Evolutionary conservation across 2,797 vertebrate species (phyloP).

Genomic region (Danio albolineatus): DNA sequence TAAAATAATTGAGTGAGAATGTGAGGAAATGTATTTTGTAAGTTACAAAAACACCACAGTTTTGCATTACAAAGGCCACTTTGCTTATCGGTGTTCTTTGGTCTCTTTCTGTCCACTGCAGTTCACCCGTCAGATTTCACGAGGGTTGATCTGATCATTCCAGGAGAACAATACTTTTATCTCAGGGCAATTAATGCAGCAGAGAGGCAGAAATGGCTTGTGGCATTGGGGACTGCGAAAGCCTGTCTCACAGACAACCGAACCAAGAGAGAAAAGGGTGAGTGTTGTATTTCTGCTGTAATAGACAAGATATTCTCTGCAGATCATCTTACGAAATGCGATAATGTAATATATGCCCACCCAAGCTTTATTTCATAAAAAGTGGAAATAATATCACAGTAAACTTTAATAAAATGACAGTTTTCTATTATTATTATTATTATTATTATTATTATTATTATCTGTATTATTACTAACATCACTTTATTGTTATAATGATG

Average conservation of each 20-base stretch:
- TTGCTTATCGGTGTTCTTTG: not conserved
- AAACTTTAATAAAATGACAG: too few species aligned
- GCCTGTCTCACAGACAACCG: conserved; percentile 97
- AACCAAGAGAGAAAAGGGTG: conserved; percentile 95
- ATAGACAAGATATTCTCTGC: not conserved
- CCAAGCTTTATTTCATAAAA: too few species aligned
- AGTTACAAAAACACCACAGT: not conserved
- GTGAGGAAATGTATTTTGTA: not conserved
- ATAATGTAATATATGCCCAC: not conserved
- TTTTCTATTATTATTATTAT: too few species aligned
- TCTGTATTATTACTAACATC: too few species aligned
- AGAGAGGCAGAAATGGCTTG: conserved; percentile 97
- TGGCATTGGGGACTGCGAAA: conserved; percentile 96
- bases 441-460: too few species aligned
- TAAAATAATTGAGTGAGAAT: not conserved
- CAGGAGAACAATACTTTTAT: conserved; percentile 98
- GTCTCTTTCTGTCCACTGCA: conserved; percentile 72
- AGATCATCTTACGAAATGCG: not conserved
- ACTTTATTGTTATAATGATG: too few species aligned
- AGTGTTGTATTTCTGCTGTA: conserved; percentile 19
- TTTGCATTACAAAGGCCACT: conserved; percentile 10
- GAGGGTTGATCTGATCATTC: conserved; percentile 95
- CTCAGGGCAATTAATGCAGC: conserved; percentile 94
- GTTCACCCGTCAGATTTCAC: conserved; percentile 94
- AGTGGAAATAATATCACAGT: too few species aligned